Evolutionary conservation across 2,888 invertebrate genomes (phyloP).

Genomic region (Crematogaster levior): DNA sequence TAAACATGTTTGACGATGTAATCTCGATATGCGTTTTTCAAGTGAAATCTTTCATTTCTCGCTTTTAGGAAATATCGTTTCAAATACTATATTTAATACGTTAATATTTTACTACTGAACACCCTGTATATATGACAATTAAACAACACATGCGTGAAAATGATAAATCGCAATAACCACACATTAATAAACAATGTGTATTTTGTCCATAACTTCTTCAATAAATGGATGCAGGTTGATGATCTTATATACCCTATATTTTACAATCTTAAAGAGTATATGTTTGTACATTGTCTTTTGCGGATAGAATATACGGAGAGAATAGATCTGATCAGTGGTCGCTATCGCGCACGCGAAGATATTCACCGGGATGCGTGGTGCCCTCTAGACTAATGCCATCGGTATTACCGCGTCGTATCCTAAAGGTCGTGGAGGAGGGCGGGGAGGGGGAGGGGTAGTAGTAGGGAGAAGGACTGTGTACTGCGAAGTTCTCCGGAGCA

Average conservation of each 20-base stretch:
- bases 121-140: not conserved
- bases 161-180: not conserved
- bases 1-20: not conserved
- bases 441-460: constrained; percentile 4
- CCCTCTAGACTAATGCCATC: constrained; percentile 48
- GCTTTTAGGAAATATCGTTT: not conserved
- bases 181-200: not conserved
- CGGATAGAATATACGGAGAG: not conserved
- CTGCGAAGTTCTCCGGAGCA: constrained; percentile 56
- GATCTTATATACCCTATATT: not conserved
- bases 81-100: not conserved
- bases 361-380: constrained; percentile 57
- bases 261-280: not conserved
- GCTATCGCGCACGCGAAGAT: constrained; percentile 53
- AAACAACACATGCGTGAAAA: not conserved
- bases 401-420: constrained; percentile 47
- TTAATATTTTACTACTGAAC: not conserved
- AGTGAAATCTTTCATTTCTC: not conserved
- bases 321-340: constrained; percentile 36
- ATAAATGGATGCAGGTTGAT: too few species aligned
- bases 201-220: not conserved
- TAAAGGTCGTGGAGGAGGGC: constrained; percentile 45
- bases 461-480: constrained; percentile 61
- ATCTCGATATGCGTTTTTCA: not conserved
- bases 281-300: not conserved